Evolutionary conservation across 1,140 invertebrate genomes (phyloP).

Genomic region (Mya arenaria): DNA sequence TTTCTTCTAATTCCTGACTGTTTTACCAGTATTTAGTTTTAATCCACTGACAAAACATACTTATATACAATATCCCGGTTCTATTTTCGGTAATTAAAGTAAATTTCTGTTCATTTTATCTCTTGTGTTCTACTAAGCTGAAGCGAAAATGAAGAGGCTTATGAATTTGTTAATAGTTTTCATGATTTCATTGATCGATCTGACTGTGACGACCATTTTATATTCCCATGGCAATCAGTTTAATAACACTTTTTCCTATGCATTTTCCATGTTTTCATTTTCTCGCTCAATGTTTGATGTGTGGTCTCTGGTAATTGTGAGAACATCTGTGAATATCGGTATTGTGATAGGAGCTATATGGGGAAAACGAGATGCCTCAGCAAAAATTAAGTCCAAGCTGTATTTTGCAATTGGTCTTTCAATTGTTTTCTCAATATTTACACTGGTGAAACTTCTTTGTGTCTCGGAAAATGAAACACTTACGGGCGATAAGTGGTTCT

Average conservation of each 20-base stretch:
- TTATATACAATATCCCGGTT: too few relatives aligned
- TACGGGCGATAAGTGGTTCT: conserved; percentile 43
- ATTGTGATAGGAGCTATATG: conserved; percentile 18
- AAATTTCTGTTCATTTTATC: too few relatives aligned
- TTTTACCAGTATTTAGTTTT: too few relatives aligned
- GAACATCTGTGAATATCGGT: conserved; percentile 36
- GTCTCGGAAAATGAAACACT: conserved; percentile 26
- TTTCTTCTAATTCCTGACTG: too few relatives aligned
- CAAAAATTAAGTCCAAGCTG: background rate
- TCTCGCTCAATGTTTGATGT: conserved; percentile 49
- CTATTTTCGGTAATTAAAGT: too few relatives aligned
- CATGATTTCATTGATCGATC: conserved; percentile 2
- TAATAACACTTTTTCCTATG: conserved; percentile 1
- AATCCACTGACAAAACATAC: too few relatives aligned
- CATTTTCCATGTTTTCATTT: conserved; percentile 24
- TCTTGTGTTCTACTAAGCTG: too few relatives aligned
- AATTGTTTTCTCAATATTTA: conserved; percentile 31
- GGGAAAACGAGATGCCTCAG: conserved; percentile 3
- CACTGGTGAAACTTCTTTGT: conserved; percentile 42
- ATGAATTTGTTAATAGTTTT: background rate
- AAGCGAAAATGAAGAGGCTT: background rate
- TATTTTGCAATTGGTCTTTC: background rate
- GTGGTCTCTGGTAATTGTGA: conserved; percentile 24
- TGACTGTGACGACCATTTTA: conserved; percentile 43
- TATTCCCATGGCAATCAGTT: conserved; percentile 48